A percentile compares a stretch with the other conserved stretches of the same genome.
Evolutionary conservation across 2,888 invertebrate genomes (phyloP).

Genomic region (Thalpophila matura): DNA sequence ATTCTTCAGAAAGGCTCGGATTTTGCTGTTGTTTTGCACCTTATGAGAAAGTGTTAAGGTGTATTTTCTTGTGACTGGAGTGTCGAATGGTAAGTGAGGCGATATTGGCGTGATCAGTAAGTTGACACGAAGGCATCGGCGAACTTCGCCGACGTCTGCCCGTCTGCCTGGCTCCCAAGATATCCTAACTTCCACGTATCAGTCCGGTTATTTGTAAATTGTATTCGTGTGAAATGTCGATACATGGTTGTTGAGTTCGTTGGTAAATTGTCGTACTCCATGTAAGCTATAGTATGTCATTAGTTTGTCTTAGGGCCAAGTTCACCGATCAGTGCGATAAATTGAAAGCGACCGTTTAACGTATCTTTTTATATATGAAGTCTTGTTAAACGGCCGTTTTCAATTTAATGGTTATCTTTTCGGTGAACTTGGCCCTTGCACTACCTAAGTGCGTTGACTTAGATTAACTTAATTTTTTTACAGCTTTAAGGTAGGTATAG

Average conservation of each 20-base stretch:
- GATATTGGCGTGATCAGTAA: slow-evolving; percentile 86
- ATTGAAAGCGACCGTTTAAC: too few species aligned
- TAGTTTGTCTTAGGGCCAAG: too few species aligned
- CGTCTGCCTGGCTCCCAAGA: slow-evolving; percentile 65
- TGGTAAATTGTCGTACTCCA: not conserved
- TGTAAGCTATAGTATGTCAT: not conserved
- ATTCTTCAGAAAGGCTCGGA: slow-evolving; percentile 12
- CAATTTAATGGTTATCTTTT: too few species aligned
- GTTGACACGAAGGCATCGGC: slow-evolving; percentile 81
- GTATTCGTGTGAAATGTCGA: slow-evolving; percentile 59
- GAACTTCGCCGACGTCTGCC: slow-evolving; percentile 81
- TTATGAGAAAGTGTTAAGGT: slow-evolving; percentile 24
- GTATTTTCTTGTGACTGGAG: slow-evolving; percentile 16
- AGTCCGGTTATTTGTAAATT: slow-evolving; percentile 68
- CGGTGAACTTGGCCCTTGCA: too few species aligned
- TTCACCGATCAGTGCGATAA: too few species aligned
- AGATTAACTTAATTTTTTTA: too few species aligned
- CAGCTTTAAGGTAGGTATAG: too few species aligned
- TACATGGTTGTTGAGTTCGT: slow-evolving; percentile 19
- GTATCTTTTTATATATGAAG: too few species aligned
- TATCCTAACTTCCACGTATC: slow-evolving; percentile 67
- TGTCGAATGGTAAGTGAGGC: slow-evolving; percentile 29
- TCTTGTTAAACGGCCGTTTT: too few species aligned
- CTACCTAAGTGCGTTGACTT: too few species aligned
- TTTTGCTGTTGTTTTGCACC: not conserved